Evolutionary conservation across 2,888 invertebrate species (phyloP).

Genomic region (Pedicia rivosa): DNA sequence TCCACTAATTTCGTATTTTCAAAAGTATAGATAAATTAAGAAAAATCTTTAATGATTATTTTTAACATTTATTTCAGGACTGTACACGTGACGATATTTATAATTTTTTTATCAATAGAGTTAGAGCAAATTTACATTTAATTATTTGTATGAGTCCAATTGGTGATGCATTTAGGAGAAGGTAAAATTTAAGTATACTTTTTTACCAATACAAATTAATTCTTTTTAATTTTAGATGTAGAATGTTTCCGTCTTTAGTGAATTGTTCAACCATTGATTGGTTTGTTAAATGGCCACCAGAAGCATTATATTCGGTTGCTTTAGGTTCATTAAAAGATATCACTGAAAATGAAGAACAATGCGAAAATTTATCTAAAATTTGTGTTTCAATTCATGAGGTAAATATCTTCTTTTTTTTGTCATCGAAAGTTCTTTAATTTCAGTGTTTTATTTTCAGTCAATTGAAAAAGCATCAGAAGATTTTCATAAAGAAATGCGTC

Average conservation of each 20-base stretch:
- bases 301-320: constrained; percentile 73
- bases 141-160: constrained; percentile 85
- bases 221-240: too few relatives aligned
- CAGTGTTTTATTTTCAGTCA: constrained; percentile 35
- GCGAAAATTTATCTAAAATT: constrained; percentile 39
- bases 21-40: too few relatives aligned
- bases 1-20: too few relatives aligned
- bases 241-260: constrained; percentile 88
- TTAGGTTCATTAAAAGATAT: constrained; percentile 48
- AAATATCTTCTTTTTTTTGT: constrained; percentile 8
- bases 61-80: constrained; percentile 20
- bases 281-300: constrained; percentile 85
- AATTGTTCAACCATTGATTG: constrained; percentile 93
- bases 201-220: too few relatives aligned
- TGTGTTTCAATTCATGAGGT: constrained; percentile 60
- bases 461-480: constrained; percentile 62
- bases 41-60: background rate
- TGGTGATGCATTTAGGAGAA: constrained; percentile 71
- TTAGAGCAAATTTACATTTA: constrained; percentile 68
- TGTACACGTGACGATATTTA: constrained; percentile 64
- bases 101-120: constrained; percentile 70
- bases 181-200: too few relatives aligned
- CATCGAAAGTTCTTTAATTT: background rate
- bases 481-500: constrained; percentile 65
- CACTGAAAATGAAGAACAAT: constrained; percentile 34